Evolutionary conservation across 2,113 vertebrate species (phyloP).

Genomic region (Isichthys henryi): DNA sequence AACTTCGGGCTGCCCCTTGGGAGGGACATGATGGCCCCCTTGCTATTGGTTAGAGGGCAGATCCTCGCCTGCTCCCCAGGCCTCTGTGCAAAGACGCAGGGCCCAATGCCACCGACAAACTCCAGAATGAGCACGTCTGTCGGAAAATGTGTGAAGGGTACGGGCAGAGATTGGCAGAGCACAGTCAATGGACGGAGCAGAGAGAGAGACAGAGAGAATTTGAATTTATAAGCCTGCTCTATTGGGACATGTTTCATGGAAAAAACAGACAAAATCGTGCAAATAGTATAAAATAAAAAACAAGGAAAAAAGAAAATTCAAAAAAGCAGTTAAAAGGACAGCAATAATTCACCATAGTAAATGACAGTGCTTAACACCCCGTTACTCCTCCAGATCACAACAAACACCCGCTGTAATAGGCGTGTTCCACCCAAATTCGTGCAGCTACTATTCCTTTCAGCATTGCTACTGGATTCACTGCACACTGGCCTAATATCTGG

Average conservation of each 20-base stretch:
- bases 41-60: not conserved
- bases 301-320: not conserved
- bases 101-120: not conserved
- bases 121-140: not conserved
- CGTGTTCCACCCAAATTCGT: not conserved
- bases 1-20: conserved; percentile 31
- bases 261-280: not conserved
- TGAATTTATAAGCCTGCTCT: not conserved
- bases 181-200: not conserved
- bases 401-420: not conserved
- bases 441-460: not conserved
- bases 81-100: not conserved
- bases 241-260: not conserved
- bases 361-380: not conserved
- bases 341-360: not conserved
- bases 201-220: not conserved
- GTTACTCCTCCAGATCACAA: not conserved
- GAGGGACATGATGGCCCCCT: conserved; percentile 20
- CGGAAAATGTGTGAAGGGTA: not conserved
- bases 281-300: not conserved
- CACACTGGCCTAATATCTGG: not conserved
- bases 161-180: not conserved
- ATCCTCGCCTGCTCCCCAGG: not conserved
- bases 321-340: not conserved
- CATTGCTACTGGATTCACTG: not conserved